phyloP scores from a whole-genome alignment of 2,797 vertebrate species.

The Xerus rutilus region DNA sequence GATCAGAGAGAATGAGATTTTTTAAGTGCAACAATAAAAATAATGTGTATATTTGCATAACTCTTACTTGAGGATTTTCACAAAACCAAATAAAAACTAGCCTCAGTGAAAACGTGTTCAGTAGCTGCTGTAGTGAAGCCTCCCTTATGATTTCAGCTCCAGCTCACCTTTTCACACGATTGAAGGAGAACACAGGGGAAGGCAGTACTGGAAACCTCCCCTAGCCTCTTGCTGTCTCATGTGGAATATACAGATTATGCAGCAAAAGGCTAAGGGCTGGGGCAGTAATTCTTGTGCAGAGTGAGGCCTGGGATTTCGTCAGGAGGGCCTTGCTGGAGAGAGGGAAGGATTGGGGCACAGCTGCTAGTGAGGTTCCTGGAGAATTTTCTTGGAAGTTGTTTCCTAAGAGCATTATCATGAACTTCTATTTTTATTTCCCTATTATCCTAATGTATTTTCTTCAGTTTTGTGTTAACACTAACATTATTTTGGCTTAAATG shows the following conservation, averaged over 20 bases:
- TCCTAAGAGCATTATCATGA: background rate
- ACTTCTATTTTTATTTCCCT: background rate
- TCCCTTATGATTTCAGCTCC: background rate
- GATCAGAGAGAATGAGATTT: background rate
- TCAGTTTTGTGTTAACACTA: background rate
- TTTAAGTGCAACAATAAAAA: background rate
- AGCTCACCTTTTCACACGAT: background rate
- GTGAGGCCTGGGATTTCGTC: background rate
- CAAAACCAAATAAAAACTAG: background rate
- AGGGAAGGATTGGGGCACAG: background rate
- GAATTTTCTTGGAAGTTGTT: background rate
- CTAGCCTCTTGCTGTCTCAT: background rate
- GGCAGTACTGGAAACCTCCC: background rate
- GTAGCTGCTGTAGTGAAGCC: background rate
- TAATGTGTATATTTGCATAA: background rate
- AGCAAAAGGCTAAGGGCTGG: background rate
- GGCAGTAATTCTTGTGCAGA: background rate
- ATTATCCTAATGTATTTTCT: background rate
- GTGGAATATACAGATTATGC: background rate
- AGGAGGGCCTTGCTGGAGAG: background rate
- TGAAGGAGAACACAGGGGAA: background rate
- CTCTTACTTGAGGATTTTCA: background rate
- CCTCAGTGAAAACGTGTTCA: background rate
- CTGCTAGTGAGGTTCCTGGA: background rate
- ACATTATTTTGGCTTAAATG: slow-evolving; percentile 4